Base-by-base conservation (phyloP, 2,888 invertebrate species). In the Deilephila elpenor region DNA sequence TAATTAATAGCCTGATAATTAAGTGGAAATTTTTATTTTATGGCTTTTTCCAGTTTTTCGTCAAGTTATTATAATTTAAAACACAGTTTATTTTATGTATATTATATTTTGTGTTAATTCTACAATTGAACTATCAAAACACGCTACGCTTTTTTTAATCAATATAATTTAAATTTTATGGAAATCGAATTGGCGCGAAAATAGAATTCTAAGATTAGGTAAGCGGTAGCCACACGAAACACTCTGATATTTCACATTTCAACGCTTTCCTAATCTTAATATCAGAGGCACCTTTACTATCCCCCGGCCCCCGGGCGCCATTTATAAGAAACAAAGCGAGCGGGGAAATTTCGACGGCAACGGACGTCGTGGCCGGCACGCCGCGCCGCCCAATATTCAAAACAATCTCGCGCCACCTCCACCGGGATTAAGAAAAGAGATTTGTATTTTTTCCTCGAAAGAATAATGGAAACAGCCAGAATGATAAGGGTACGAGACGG, bases 351-450 rank as follows among this genome's bases (percentile, higher is more conserved):
- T 81, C 80, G 74, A 76, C 76, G 78, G 76, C 82, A 81, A 78
- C 80, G 78, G 81, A 44, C 79, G 78, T 80, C 67, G 51, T 17
- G 20, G 64, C 11, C 64, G 14, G 20, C 37, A 20, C 20, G 64
- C 44, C 62, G 44, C 20, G 64, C 44, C 62, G 44, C 76, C 83
- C 81, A 84, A 88, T 87, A 89, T 89, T 88, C 87, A 86, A 90
- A 91, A 89, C 86, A 90, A 87, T 87, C 78, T 82, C 76, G 77
- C 78, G 76, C 77, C 78, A 76, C 79, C 67, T 82, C 82, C 82
- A 77, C 67, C 59, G 85, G 85, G 87, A 88, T 88, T 88, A 88
- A 83, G 83, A 79, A 84, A 86, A 83, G 77, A 81, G 82, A 87
- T 86, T 88, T 86, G 80, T 86, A 80, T 87, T 87, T 87, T 86